Percentiles rank a stretch among this genome's conserved stretches.
phyloP scores from a whole-genome alignment of 2,888 invertebrate genomes.

The Flexamia atlantica region DNA sequence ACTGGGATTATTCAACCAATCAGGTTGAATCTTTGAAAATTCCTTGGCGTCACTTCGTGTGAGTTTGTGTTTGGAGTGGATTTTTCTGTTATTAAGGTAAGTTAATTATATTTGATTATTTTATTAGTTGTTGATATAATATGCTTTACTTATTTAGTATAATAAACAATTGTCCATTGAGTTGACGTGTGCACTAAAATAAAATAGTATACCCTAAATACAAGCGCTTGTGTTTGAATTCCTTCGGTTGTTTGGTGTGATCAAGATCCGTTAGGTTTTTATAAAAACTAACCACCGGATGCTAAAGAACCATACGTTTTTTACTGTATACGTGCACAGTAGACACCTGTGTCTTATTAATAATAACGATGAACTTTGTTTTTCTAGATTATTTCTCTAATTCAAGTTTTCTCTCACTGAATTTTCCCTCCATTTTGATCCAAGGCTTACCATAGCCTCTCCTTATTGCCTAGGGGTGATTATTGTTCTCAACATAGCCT shows the following conservation, averaged over 20 bases:
- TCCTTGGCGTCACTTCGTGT: slow-evolving; percentile 33
- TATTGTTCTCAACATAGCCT: not conserved
- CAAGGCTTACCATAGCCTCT: slow-evolving; percentile 25
- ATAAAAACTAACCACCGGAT: too few species aligned
- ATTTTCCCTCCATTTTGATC: slow-evolving; percentile 36
- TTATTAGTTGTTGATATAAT: not conserved
- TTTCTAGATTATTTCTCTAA: not conserved
- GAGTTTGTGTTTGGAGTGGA: not conserved
- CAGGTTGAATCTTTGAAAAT: not conserved
- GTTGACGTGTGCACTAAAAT: not conserved
- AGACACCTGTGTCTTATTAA: too few species aligned
- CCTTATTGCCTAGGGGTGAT: not conserved
- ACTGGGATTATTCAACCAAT: not conserved
- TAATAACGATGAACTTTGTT: too few species aligned
- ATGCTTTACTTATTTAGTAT: not conserved
- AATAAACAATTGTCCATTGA: not conserved
- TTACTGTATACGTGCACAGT: not conserved
- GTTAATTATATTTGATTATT: not conserved
- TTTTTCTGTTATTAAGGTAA: not conserved
- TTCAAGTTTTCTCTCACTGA: not conserved
- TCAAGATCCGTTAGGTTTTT: not conserved
- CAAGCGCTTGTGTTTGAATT: not conserved
- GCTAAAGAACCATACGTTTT: not conserved
- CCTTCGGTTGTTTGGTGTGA: not conserved
- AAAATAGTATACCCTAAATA: not conserved